phyloP scores from a whole-genome alignment of 2,113 vertebrate species.

The Eurypyga helias region DNA sequence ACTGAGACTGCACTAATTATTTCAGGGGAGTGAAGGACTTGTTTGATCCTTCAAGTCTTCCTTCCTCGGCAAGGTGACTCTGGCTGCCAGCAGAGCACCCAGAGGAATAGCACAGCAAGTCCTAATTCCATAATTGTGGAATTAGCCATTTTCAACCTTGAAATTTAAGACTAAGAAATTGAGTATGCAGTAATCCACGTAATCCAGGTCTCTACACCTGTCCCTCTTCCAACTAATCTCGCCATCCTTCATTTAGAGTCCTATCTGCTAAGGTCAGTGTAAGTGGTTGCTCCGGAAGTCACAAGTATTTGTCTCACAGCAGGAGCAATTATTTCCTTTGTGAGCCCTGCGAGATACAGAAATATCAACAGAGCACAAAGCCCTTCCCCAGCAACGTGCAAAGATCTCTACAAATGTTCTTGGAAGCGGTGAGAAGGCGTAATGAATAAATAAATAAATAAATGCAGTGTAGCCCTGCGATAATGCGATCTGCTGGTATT shows the following conservation, averaged over 20 bases:
- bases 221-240: constrained; percentile 56
- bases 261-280: not conserved
- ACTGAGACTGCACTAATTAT: constrained; percentile 31
- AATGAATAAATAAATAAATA: not conserved
- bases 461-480: not conserved
- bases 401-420: not conserved
- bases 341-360: not conserved
- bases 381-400: accelerated
- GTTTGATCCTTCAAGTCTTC: constrained; percentile 24
- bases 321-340: not conserved
- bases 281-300: not conserved
- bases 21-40: constrained; percentile 31
- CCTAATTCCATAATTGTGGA: not conserved
- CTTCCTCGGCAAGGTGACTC: not conserved
- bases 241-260: constrained; percentile 34
- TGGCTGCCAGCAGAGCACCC: not conserved
- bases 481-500: constrained; percentile 57
- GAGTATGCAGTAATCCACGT: constrained; percentile 34
- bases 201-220: constrained; percentile 64
- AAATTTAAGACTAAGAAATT: constrained; percentile 44
- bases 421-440: not conserved
- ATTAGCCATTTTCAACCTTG: constrained; percentile 30
- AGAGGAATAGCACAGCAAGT: accelerated
- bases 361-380: not conserved
- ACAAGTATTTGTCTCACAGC: accelerated